Base-by-base conservation (phyloP, 2,113 vertebrate species). In the Neotoma lepida region DNA sequence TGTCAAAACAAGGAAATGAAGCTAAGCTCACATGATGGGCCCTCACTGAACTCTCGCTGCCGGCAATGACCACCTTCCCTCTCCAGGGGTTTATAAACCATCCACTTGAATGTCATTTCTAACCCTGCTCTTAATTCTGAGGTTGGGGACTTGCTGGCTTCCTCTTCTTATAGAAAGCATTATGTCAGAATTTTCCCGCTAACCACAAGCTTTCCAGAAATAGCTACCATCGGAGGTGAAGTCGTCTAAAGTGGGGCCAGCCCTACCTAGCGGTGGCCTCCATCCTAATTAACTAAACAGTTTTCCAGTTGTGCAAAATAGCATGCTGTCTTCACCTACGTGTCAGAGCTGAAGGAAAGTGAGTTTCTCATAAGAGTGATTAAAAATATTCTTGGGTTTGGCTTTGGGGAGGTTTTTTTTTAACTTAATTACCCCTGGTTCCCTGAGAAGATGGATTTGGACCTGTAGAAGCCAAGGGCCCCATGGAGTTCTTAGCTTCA, bases 1-100 rank as follows among this genome's bases (percentile, higher is more conserved):
- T 95, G 96, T 97, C 95, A 93, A 95, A 97, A 96, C 85, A 91
- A 96, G 96, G 97, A 97, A 95, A 94, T 80, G 92, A 84, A 92
- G 22, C 90, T 93, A 93, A 95, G 89, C 89, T 87, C 30, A 0
- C 68, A 6, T 86, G 93, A 94, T 64, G 51, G 93, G 89, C 89
- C 95, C 63, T 70, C 0, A 15, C 70, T 78, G 89, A 94, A 88
- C 95, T 58, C 93, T 88, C 6, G n/a, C 84, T 70, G 44, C 80
- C 91, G 89, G 78, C 80, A 33, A 70, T 54, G 84, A 93, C 63
- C 93, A 87, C 90, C 89, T 82, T 85, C 74, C 44, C 56, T 93
- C 91, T 87, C 95, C 0, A 8, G 91, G 88, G 95, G 28, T 70
- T 84, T 58, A 76, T 89, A 93, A 87, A 96, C 82, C 90, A 76